These are phyloP conservation scores for Amblyjoppa proteus DNA, from an alignment of 2,888 invertebrate genomes.

Conservation along the genomic window DNA sequence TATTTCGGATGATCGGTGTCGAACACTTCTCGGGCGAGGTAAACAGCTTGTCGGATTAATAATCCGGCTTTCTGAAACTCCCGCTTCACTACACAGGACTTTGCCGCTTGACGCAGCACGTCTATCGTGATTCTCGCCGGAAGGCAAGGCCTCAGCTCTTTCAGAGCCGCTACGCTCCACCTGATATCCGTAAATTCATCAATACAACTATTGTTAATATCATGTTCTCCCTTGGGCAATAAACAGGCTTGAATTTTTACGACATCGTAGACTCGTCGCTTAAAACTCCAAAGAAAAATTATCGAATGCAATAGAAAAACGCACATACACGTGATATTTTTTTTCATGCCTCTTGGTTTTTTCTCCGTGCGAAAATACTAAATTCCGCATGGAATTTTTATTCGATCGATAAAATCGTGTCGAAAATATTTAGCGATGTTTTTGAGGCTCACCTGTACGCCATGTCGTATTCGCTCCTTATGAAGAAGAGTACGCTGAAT, in stretches of 20 bases:
- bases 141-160: constrained; percentile 88
- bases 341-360: background rate
- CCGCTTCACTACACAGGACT: constrained; percentile 95
- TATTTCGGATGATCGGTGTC: constrained; percentile 91
- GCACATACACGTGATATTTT: background rate
- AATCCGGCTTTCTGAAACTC: constrained; percentile 93
- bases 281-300: too few relatives aligned
- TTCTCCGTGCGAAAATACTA: background rate
- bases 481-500: constrained; percentile 93
- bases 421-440: background rate
- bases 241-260: background rate
- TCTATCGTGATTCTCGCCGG: constrained; percentile 91
- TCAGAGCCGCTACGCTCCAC: constrained; percentile 92
- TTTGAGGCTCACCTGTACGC: constrained; percentile 86
- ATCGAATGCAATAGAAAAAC: background rate
- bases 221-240: background rate
- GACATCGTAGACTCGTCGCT: too few relatives aligned
- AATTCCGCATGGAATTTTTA: background rate
- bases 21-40: constrained; percentile 88
- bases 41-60: constrained; percentile 93
- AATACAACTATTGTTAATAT: constrained; percentile 45
- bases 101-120: constrained; percentile 94
- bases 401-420: background rate
- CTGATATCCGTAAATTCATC: constrained; percentile 79
- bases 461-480: constrained; percentile 93